Evolutionary conservation across 2,888 invertebrate genomes (phyloP).

Genomic region (Hydrotaea cyrtoneurina): DNA sequence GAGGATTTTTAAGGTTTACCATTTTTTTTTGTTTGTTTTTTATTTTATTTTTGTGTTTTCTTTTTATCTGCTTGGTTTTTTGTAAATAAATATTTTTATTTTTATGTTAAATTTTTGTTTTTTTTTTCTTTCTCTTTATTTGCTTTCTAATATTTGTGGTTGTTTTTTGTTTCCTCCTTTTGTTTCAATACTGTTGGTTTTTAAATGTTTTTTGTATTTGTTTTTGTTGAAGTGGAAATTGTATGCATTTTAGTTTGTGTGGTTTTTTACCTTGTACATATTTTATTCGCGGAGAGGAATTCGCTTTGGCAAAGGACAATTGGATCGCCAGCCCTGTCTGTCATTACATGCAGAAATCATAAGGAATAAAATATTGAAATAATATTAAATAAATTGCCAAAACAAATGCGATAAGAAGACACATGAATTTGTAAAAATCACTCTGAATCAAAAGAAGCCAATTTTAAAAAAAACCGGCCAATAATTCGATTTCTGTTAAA

Average conservation of each 20-base stretch:
- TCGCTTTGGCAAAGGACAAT: too few relatives aligned
- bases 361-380: not conserved
- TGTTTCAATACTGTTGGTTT: slow-evolving; percentile 63
- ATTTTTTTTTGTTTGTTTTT: slow-evolving; percentile 42
- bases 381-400: not conserved
- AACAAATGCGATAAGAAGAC: too few relatives aligned
- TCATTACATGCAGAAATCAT: not conserved
- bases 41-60: slow-evolving; percentile 18
- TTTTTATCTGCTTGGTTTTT: slow-evolving; percentile 33
- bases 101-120: slow-evolving; percentile 59
- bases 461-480: too few relatives aligned
- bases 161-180: slow-evolving; percentile 29
- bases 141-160: slow-evolving; percentile 70
- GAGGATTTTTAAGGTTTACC: slow-evolving; percentile 20
- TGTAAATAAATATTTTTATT: slow-evolving; percentile 62
- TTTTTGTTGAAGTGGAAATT: not conserved
- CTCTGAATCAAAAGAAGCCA: too few relatives aligned
- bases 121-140: too few relatives aligned
- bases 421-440: too few relatives aligned
- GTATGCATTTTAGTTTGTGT: not conserved
- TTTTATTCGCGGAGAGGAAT: too few relatives aligned
- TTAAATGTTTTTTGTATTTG: too few relatives aligned
- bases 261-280: not conserved
- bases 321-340: too few relatives aligned
- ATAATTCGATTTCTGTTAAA: too few relatives aligned